Conservation (phyloP, 2,888 invertebrate species). For the Amphimallon solstitiale region DNA sequence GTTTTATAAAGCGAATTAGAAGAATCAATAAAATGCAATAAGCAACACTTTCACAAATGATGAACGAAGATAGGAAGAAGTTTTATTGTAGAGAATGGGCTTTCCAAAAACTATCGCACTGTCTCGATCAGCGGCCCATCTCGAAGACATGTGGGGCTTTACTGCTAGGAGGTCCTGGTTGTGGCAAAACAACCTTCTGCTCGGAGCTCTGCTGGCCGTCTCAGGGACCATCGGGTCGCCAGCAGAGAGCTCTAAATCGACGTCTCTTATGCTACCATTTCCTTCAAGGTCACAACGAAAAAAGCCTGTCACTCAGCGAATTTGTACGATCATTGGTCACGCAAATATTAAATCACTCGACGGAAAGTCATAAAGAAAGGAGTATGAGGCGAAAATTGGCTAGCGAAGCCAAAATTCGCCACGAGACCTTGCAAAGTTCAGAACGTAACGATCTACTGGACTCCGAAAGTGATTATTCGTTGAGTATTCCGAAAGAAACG, state of each 20-base stretch:
- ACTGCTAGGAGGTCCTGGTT: conserved; percentile 89
- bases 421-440: neutral
- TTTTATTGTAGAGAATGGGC: conserved; percentile 97
- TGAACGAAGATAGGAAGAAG: conserved; percentile 72
- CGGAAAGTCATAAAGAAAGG: conserved; percentile 63
- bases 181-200: conserved; percentile 93
- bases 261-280: conserved; percentile 89
- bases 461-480: conserved; percentile 35
- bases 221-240: conserved; percentile 72
- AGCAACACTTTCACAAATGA: too few relatives aligned
- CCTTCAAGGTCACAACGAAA: conserved; percentile 85
- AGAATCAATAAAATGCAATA: too few relatives aligned
- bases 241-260: conserved; percentile 78
- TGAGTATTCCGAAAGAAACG: conserved; percentile 39
- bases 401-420: conserved; percentile 48
- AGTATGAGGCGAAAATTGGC: conserved; percentile 58
- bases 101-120: conserved; percentile 91
- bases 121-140: conserved; percentile 86
- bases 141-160: conserved; percentile 90
- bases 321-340: conserved; percentile 87
- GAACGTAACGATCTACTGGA: conserved; percentile 19
- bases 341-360: conserved; percentile 82
- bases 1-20: too few relatives aligned
- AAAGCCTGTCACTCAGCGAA: conserved; percentile 84
- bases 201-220: conserved; percentile 81